A percentile compares a stretch with the other conserved stretches of the same genome.
Conservation (phyloP, 2,888 invertebrate species). For the Incurvaria masculella region DNA sequence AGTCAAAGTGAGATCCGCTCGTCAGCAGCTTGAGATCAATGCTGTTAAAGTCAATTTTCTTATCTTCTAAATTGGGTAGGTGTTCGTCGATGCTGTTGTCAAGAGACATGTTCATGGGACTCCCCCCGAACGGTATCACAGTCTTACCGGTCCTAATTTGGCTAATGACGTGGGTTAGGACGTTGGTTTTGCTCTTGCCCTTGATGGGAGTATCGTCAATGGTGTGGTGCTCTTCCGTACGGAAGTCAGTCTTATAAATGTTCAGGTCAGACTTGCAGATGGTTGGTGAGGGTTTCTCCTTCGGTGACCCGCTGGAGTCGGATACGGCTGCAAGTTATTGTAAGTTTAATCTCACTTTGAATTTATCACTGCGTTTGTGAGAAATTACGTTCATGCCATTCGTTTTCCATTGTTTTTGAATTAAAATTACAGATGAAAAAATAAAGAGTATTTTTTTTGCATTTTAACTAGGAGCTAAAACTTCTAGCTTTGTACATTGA, state of each 20-base stretch:
- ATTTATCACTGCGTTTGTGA: no score
- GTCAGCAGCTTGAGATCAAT: conserved; percentile 50
- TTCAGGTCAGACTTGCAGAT: neutral
- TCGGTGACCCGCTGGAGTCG: neutral
- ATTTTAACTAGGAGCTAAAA: no score
- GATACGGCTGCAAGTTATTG: neutral
- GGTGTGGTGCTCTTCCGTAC: neutral
- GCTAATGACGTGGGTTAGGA: conserved; percentile 38
- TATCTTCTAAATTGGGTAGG: conserved; percentile 36
- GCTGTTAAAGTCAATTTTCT: conserved; percentile 44
- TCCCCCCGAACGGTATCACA: conserved; percentile 16
- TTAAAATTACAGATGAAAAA: no score
- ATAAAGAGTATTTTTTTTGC: no score
- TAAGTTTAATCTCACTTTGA: no score
- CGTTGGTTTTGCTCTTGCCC: conserved; percentile 29
- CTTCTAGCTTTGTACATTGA: no score
- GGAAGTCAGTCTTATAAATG: neutral
- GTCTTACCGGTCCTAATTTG: conserved; percentile 34
- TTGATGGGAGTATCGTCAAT: conserved; percentile 39
- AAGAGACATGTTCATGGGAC: conserved; percentile 40
- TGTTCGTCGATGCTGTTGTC: conserved; percentile 43
- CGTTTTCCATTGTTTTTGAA: no score
- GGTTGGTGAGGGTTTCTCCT: neutral
- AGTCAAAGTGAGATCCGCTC: conserved; percentile 32
- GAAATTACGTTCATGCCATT: no score